Conservation (phyloP, 2,888 invertebrate species). For the Meta bourneti region DNA sequence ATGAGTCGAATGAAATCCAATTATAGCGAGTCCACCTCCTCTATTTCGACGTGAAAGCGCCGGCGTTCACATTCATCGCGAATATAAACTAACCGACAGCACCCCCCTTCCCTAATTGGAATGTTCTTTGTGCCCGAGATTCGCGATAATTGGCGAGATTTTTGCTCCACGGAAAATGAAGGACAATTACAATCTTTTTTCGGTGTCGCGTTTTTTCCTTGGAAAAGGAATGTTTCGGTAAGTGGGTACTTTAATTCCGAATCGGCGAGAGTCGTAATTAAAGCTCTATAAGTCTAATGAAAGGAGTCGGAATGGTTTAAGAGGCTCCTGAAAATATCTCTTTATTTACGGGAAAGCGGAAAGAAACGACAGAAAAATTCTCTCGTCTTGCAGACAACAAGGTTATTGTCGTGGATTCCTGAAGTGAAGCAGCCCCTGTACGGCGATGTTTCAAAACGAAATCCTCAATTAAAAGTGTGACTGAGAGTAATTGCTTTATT, state of each 20-base stretch:
- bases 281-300: neutral
- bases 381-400: no score
- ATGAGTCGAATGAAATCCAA: constrained; percentile 29
- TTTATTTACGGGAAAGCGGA: no score
- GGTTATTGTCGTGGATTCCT: no score
- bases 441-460: no score
- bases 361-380: no score
- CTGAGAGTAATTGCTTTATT: no score
- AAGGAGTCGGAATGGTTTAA: neutral
- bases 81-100: neutral
- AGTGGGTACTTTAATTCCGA: neutral
- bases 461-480: no score
- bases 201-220: neutral
- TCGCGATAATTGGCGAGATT: constrained; percentile 24
- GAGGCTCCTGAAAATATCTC: neutral
- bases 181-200: constrained; percentile 25
- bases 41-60: neutral
- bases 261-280: constrained; percentile 5
- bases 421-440: no score
- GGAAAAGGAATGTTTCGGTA: neutral
- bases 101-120: neutral
- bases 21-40: constrained; percentile 1
- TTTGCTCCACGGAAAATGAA: constrained; percentile 13
- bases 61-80: neutral
- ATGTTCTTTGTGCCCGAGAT: neutral